These are phyloP conservation scores for Virgularia gustaviana DNA, from an alignment of 92 coral and sea anemone genomes.

Conservation along the genomic window DNA sequence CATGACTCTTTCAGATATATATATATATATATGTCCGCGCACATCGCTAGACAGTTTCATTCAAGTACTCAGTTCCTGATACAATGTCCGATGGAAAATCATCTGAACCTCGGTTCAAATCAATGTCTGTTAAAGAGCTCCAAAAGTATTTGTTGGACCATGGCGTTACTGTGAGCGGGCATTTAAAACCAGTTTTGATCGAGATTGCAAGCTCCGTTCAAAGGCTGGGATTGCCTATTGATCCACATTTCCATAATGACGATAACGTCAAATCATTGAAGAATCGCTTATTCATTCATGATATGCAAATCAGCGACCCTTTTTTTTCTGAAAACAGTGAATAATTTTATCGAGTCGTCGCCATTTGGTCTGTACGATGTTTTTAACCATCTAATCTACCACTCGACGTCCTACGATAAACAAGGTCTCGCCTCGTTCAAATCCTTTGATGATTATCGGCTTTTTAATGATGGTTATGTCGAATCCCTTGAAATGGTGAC, in stretches of 20 bases:
- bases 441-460: constrained; percentile 23
- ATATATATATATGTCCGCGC: no score
- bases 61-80: no score
- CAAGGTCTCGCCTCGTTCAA: constrained; percentile 22
- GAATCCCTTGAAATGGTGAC: constrained; percentile 53
- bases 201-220: constrained; percentile 11
- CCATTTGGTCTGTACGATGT: constrained; percentile 56
- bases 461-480: constrained; percentile 56
- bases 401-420: constrained; percentile 37
- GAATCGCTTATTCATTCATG: constrained; percentile 16
- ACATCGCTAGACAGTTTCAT: no score
- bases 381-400: constrained; percentile 48
- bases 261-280: neutral
- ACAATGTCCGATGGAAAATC: no score
- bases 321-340: no score
- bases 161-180: no score
- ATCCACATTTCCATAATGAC: constrained; percentile 10
- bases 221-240: constrained; percentile 11
- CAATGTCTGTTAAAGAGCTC: no score
- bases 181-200: neutral
- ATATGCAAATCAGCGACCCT: constrained; percentile 24
- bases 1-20: no score
- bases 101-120: no score
- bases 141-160: no score
- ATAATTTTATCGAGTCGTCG: no score